Base-by-base conservation (phyloP, 2,113 vertebrate genomes). In the Rallus limicola region DNA sequence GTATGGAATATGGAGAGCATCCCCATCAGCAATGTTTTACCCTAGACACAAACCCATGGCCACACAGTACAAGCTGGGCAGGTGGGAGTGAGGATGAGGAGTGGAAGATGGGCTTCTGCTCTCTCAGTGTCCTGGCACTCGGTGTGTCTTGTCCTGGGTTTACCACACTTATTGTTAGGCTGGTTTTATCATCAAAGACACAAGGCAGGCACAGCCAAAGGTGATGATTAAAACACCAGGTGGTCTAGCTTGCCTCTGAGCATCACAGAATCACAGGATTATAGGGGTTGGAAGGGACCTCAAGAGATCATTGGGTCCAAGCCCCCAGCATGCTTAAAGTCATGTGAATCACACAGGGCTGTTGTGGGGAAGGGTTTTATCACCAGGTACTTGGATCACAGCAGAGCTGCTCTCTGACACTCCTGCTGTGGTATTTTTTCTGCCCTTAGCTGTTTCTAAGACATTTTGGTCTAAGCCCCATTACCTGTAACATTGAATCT, bases 401-500 rank as follows among this genome's bases (percentile, higher is more conserved):
- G 29, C 21, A 93, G 62, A 80, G 48, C 20, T 60, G 23, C 28
- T 52, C 21, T 70, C 48, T 56, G 70, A 34, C 31, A 29, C 4
- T 24, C 53, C 36, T 33, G 23, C 48, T 60, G 48, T 29, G 63
- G 9, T 21, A 67, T 6, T 76, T 68, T 68, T 86, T 74, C 53
- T 42, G 5, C 26, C 64, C 16, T 83, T 46, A 76, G 58, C 26
- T 50, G 16, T 63, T 92, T 36, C 18, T 31, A 81, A 86, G 44
- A 38, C 8, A 16, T 53, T 86, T 68, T 48, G 15, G 9, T 48
- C 33, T 34, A 34, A 62, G 48, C 29, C 40, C n/a, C 68, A 2
- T 70, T 92, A 96, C 95, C 95, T 92, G 96, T 96, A 53, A 95
- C 24, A 21, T 96, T 96, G 52, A 58, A 77, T 28, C 14, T 28